Base-by-base conservation (phyloP, 2,797 vertebrate species). In the Sebastes iracundus region DNA sequence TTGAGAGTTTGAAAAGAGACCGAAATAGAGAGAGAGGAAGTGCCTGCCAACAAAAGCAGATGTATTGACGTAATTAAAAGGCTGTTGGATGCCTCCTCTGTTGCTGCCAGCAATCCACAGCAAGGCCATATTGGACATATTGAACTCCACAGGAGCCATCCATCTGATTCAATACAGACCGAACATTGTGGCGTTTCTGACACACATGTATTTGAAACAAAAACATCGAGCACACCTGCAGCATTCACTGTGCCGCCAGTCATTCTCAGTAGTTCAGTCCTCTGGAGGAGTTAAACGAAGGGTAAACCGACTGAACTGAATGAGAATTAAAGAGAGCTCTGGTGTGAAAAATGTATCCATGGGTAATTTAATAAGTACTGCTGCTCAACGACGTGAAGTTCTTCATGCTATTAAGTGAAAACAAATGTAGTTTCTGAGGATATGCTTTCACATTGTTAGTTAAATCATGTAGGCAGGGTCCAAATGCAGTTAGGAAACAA, bases 41-140 rank as follows among this genome's bases (percentile, higher is more conserved):
- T 33, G 72, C 0, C 63, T 58, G 33, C 63, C 32, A 82, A 72
- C 71, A 70, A 65, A 78, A 38, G 65, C 73, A 85, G 58, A 77
- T 28, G 38, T 84, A 84, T 81, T 66, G 75, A 79, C 64, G 28
- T 66, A 55, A 66, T 69, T 83, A 81, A 87, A 86, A 79, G 56
- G 56, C 70, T 76, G 62, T 61, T 76, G 46, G 72, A 81, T 18
- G 76, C 68, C 25, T 64, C 52, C 8, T 80, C 53, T 46, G 25
- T 67, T 62, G 63, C 66, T 66, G 62, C 25, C 49, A 66, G 66
- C 67, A 74, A 71, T 76, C 62, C 59, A 53, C 65, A 28, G 38
- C 86, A 81, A 83, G 72, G 72, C 65, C 75, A 65, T 68, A 62
- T 75, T 55, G 70, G 74, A 79, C 62, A 64, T 72, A 68, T 78